Evolutionary conservation across 2,888 invertebrate genomes (phyloP), one percentile per base, ranked within the genome.

Genomic region (Aethes cnicana): DNA sequence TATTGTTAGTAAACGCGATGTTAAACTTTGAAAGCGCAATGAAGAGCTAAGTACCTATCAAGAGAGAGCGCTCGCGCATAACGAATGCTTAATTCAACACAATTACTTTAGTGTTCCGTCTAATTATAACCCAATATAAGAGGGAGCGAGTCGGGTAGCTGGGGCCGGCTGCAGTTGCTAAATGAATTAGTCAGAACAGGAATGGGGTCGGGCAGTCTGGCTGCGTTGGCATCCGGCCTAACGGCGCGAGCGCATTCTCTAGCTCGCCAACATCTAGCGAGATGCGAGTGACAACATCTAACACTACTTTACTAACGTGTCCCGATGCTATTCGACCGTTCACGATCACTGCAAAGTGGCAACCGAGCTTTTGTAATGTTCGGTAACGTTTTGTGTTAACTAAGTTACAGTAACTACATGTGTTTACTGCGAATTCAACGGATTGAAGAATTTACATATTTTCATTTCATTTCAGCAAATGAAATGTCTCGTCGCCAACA

Each of bases 201-300:
- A 89, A 88, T 89, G 87, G 83, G 88, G 88, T 88, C 88, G 87
- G 68, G 73, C 72, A 84, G 88, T 89, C 89, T 89, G 87, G 85
- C 82, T 83, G 77, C 72, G 81, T 85, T 89, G 89, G 88, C 88
- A 88, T 85, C 81, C 84, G 82, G 86, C 88, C 89, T 88, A 88
- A 87, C 87, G 87, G 68, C 66, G 68, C 73, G 75, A 63, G 73
- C 81, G 74, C 81, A 84, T 85, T 84, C 84, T 80, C 76, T 70
- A 69, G 65, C 66, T 60, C 63, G 63, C 65, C 44, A 42, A 44
- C 52, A 39, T 20, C 44, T 28, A 28, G 50, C 18, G 37, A 43
- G 50, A 20, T 41, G 25, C 17, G 16, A 16, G 25, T 36, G 18
- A 42, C 23, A 35, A 18, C 44, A 18, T 28, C 28, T 37, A 32